Percentiles rank a stretch among this genome's conserved stretches.
phyloP scores from a whole-genome alignment of 1,140 invertebrate species.

The Anagrus nilaparvatae region DNA sequence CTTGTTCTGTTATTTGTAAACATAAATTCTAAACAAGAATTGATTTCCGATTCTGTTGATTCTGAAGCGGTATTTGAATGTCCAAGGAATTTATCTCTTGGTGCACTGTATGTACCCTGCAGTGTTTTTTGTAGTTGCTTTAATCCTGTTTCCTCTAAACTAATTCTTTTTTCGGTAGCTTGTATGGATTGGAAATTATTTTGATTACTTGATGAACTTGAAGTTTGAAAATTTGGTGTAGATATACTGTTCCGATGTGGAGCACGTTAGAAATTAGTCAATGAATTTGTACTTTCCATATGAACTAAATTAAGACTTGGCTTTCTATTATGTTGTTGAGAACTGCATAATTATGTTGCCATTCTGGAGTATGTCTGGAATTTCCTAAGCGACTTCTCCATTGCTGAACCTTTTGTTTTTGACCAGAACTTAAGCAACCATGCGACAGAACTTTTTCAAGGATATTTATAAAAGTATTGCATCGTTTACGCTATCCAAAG shows the following conservation, averaged over 20 bases:
- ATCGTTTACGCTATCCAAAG: constrained; percentile 52
- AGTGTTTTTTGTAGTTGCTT: constrained; percentile 44
- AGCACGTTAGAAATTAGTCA: constrained; percentile 31
- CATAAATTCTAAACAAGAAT: constrained; percentile 81
- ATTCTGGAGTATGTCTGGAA: constrained; percentile 37
- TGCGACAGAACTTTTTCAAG: constrained; percentile 61
- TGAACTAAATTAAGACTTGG: constrained; percentile 37
- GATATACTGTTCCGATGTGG: constrained; percentile 41
- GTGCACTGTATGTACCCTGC: constrained; percentile 49
- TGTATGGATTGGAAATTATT: constrained; percentile 31
- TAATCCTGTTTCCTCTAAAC: constrained; percentile 47
- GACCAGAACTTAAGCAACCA: constrained; percentile 59
- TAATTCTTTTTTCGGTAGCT: constrained; percentile 42
- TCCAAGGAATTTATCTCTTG: constrained; percentile 38
- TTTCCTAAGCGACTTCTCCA: constrained; percentile 46
- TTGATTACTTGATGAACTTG: constrained; percentile 33
- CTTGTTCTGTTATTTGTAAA: constrained; percentile 88
- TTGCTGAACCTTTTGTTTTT: constrained; percentile 56
- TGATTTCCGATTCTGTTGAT: constrained; percentile 56
- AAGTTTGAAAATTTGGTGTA: constrained; percentile 38
- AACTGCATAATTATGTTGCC: constrained; percentile 37
- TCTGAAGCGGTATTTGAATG: constrained; percentile 28
- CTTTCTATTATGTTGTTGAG: constrained; percentile 36
- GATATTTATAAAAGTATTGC: constrained; percentile 56
- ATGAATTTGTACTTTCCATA: constrained; percentile 27